Evolutionary conservation across 2,113 vertebrate genomes (phyloP).

Genomic region (Laticauda laticaudata): DNA sequence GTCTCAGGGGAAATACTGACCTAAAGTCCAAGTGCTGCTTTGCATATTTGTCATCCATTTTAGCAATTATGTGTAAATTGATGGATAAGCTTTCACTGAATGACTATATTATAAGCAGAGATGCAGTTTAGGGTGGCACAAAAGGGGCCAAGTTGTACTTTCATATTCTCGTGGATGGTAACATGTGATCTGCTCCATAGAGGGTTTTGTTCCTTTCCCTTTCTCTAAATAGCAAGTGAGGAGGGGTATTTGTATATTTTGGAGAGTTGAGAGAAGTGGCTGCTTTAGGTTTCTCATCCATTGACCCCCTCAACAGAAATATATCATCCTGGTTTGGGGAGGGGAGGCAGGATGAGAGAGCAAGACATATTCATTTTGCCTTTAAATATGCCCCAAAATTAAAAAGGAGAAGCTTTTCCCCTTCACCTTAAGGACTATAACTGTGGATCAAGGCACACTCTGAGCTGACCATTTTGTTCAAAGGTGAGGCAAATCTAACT

Average conservation of each 20-base stretch:
- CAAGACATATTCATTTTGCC: not conserved
- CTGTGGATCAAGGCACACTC: not conserved
- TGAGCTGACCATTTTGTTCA: not conserved
- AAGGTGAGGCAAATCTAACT: not conserved
- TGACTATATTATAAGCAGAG: not conserved
- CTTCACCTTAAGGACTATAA: not conserved
- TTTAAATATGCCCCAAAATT: not conserved
- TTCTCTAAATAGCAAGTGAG: not conserved
- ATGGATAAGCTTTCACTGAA: not conserved
- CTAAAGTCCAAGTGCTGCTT: not conserved
- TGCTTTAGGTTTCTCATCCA: not conserved
- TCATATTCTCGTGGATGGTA: not conserved
- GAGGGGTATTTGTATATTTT: not conserved
- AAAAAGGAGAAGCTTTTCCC: not conserved
- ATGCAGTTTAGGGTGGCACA: not conserved
- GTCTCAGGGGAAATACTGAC: not conserved
- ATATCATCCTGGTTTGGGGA: not conserved
- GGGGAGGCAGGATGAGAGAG: not conserved
- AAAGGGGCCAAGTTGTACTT: not conserved
- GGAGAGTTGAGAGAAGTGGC: not conserved
- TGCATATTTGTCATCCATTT: too few species aligned
- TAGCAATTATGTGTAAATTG: not conserved
- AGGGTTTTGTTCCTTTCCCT: not conserved
- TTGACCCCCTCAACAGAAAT: not conserved
- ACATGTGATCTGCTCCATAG: not conserved